phyloP scores from a whole-genome alignment of 2,113 vertebrate species.

The Nycticryphes semicollaris region DNA sequence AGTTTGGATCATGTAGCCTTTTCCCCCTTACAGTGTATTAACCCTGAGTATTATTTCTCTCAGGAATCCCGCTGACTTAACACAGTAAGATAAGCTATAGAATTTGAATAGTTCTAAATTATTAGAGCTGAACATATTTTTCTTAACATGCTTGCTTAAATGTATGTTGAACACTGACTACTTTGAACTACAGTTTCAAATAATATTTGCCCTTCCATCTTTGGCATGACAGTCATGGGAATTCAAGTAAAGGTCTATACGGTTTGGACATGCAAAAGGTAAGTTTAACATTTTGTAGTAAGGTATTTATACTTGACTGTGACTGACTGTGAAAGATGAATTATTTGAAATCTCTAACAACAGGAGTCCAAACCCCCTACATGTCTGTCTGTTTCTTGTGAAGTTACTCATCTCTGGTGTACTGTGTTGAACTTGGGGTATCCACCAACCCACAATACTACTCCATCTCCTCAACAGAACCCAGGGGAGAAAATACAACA shows the following conservation, averaged over 20 bases:
- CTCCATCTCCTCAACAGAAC: neutral
- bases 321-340: neutral
- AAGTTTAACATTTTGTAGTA: neutral
- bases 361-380: neutral
- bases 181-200: neutral
- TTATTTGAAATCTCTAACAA: neutral
- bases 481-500: neutral
- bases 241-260: neutral
- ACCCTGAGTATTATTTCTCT: neutral
- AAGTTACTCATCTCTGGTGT: neutral
- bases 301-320: neutral
- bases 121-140: neutral
- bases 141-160: neutral
- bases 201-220: neutral
- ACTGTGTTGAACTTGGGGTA: neutral
- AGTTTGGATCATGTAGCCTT: neutral
- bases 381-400: accelerated
- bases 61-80: neutral
- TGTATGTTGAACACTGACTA: neutral
- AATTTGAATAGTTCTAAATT: neutral
- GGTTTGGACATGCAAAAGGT: neutral
- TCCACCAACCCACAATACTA: neutral
- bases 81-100: neutral
- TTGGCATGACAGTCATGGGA: neutral
- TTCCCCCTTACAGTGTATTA: neutral